Conservation (phyloP, 2,888 invertebrate species). For the Tubiluchus corallicola region DNA sequence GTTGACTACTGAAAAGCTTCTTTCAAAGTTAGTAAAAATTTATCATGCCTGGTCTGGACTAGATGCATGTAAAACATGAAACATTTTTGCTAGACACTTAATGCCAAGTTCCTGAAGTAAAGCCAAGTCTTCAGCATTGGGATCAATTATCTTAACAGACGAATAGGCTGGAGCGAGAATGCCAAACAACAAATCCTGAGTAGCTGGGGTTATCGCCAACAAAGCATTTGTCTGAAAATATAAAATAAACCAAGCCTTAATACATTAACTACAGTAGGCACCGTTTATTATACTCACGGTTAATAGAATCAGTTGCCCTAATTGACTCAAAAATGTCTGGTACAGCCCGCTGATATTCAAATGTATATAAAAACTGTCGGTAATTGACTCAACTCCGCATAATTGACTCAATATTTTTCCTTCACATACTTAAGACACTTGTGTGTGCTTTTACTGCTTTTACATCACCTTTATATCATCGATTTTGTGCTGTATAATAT, state of each 20-base stretch:
- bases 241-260: background rate
- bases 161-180: too few species aligned
- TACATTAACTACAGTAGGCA: slow-evolving; percentile 4
- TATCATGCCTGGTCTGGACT: slow-evolving; percentile 33
- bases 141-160: slow-evolving; percentile 5
- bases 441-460: too few species aligned
- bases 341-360: too few species aligned
- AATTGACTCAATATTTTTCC: too few species aligned
- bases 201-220: slow-evolving; percentile 41
- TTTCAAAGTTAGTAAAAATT: too few species aligned
- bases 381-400: too few species aligned
- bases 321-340: slow-evolving; percentile 9
- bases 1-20: too few species aligned
- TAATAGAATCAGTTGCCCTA: slow-evolving; percentile 2
- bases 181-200: slow-evolving; percentile 37
- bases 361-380: too few species aligned
- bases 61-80: slow-evolving; percentile 37
- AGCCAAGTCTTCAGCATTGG: slow-evolving; percentile 29
- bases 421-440: too few species aligned
- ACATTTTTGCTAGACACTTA: slow-evolving; percentile 37
- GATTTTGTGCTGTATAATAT: too few species aligned
- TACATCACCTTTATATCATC: too few species aligned
- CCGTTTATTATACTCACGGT: too few species aligned
- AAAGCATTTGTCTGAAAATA: slow-evolving; percentile 37
- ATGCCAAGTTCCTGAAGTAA: slow-evolving; percentile 33